phyloP scores from a whole-genome alignment of 2,888 invertebrate genomes.

The Sepioteuthis lessoniana region DNA sequence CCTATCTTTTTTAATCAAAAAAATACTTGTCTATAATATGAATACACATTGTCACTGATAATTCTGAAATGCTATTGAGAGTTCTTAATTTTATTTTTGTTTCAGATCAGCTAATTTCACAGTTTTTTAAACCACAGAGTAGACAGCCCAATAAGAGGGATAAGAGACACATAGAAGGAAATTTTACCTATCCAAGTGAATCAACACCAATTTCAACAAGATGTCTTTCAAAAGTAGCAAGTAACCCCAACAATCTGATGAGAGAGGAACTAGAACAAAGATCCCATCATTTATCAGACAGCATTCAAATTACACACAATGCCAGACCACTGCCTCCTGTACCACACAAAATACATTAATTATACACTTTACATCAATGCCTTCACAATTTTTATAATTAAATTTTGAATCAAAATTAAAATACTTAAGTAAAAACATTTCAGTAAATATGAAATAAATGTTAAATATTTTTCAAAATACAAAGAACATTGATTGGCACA shows the following conservation, averaged over 20 bases:
- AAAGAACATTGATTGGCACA: too few species aligned
- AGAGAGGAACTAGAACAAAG: neutral
- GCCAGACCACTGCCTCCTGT: slow-evolving; percentile 33
- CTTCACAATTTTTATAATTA: neutral
- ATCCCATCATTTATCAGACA: neutral
- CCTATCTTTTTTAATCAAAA: neutral
- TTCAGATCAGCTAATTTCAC: slow-evolving; percentile 18
- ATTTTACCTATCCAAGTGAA: neutral
- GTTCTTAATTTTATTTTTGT: neutral
- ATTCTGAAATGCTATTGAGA: neutral
- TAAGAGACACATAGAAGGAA: neutral
- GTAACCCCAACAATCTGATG: neutral
- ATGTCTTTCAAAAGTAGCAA: neutral
- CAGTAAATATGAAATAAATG: too few species aligned
- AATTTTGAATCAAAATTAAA: too few species aligned
- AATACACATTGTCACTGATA: too few species aligned
- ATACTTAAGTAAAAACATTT: too few species aligned
- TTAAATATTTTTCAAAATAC: too few species aligned
- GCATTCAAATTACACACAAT: slow-evolving; percentile 13
- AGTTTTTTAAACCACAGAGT: neutral
- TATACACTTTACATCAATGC: neutral
- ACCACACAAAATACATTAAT: neutral
- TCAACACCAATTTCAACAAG: neutral
- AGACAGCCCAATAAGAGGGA: neutral
- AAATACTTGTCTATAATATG: neutral